Conservation (phyloP, 2,797 vertebrate species). For the Acanthopagrus latus region DNA sequence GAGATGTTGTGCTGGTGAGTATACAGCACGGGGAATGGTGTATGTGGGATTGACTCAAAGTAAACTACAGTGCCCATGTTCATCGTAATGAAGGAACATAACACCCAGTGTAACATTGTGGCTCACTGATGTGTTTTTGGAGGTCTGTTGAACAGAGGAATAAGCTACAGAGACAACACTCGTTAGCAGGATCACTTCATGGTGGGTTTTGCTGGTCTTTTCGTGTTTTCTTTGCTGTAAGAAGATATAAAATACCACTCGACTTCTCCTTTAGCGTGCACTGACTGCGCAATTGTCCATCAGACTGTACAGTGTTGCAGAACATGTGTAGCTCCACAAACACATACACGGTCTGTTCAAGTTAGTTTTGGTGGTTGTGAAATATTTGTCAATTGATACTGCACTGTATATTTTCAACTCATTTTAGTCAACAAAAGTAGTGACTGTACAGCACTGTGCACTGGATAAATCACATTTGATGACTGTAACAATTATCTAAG, state of each 20-base stretch:
- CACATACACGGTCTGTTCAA: not conserved
- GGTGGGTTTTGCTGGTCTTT: not conserved
- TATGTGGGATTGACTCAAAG: not conserved
- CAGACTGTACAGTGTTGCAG: slow-evolving; percentile 18
- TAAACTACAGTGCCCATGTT: not conserved
- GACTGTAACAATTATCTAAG: slow-evolving; percentile 42
- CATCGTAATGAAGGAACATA: slow-evolving; percentile 1
- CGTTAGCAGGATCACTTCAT: not conserved
- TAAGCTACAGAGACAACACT: not conserved
- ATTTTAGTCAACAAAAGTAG: slow-evolving; percentile 22
- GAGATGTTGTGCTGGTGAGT: not conserved
- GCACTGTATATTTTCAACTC: not conserved
- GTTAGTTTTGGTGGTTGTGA: not conserved
- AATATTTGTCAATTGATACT: not conserved
- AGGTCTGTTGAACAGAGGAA: slow-evolving; percentile 1
- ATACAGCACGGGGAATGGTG: not conserved
- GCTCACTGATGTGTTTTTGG: slow-evolving; percentile 9
- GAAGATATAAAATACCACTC: slow-evolving; percentile 1
- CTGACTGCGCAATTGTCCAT: slow-evolving; percentile 8
- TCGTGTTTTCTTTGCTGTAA: slow-evolving; percentile 15
- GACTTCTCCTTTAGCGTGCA: slow-evolving; percentile 6
- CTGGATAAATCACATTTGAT: slow-evolving; percentile 18
- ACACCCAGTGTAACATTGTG: not conserved
- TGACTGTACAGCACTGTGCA: slow-evolving; percentile 7
- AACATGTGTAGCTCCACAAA: slow-evolving; percentile 17